These are phyloP conservation scores for Mormyrus hasselquistii DNA, from an alignment of 2,797 vertebrate species.

Conservation along the genomic window DNA sequence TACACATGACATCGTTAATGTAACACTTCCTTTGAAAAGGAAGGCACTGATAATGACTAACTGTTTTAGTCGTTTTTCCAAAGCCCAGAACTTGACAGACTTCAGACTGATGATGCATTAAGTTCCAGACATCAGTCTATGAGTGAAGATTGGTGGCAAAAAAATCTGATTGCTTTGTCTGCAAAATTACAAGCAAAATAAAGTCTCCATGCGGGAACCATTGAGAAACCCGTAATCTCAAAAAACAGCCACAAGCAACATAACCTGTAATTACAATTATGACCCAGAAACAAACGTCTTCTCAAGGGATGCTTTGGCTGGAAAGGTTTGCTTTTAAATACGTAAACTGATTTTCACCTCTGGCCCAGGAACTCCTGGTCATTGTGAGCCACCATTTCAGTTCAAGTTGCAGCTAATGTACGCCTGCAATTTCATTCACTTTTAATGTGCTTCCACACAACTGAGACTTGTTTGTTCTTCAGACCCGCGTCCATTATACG, in stretches of 20 bases:
- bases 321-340: not conserved
- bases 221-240: not conserved
- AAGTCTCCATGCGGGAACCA: not conserved
- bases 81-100: not conserved
- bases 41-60: not conserved
- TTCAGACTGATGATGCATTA: not conserved
- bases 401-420: not conserved
- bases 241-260: not conserved
- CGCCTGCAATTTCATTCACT: not conserved
- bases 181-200: not conserved
- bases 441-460: too few relatives aligned
- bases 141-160: not conserved
- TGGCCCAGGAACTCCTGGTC: not conserved
- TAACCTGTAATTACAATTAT: not conserved
- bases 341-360: not conserved
- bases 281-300: not conserved
- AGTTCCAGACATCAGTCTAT: not conserved
- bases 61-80: not conserved
- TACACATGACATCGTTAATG: not conserved
- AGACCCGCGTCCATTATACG: too few relatives aligned
- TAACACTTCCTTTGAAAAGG: not conserved
- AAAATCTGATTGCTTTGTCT: not conserved
- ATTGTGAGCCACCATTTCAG: not conserved
- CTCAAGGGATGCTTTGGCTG: not conserved
- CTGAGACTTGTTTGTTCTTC: too few relatives aligned